phyloP scores from a whole-genome alignment of 2,113 vertebrate species.

The Nibea albiflora region DNA sequence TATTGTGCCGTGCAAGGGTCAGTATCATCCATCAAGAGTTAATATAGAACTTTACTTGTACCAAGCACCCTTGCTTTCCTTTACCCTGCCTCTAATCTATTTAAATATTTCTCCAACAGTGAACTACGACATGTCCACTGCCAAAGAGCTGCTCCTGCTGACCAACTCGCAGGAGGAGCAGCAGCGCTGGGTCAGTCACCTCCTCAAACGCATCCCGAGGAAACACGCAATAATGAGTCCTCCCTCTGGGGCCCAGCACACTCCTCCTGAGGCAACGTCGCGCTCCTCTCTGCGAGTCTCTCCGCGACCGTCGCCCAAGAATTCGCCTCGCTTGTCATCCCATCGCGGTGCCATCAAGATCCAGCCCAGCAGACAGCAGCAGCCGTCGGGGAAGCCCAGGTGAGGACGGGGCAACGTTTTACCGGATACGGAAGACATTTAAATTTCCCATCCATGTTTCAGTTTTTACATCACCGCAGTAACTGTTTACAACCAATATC shows the following conservation, averaged over 20 bases:
- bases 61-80: background rate
- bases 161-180: slow-evolving; percentile 93
- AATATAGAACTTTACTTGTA: background rate
- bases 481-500: background rate
- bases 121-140: slow-evolving; percentile 96
- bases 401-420: slow-evolving; percentile 42
- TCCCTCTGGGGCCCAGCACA: slow-evolving; percentile 70
- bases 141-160: slow-evolving; percentile 95
- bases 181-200: slow-evolving; percentile 94
- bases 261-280: background rate
- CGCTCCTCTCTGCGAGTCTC: slow-evolving; percentile 57
- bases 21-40: slow-evolving; percentile 31
- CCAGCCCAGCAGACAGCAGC: slow-evolving; percentile 67
- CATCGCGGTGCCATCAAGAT: slow-evolving; percentile 87
- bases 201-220: slow-evolving; percentile 95
- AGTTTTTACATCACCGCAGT: background rate
- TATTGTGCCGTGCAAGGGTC: slow-evolving; percentile 94
- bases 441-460: background rate
- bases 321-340: slow-evolving; percentile 81
- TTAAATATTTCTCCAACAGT: slow-evolving; percentile 80
- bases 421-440: background rate
- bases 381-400: slow-evolving; percentile 75
- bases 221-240: slow-evolving; percentile 87
- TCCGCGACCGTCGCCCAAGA: slow-evolving; percentile 82
- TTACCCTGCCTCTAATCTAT: background rate